Evolutionary conservation across 64 coral and sea anemone species (phyloP).

Genomic region (Montipora cactus): DNA sequence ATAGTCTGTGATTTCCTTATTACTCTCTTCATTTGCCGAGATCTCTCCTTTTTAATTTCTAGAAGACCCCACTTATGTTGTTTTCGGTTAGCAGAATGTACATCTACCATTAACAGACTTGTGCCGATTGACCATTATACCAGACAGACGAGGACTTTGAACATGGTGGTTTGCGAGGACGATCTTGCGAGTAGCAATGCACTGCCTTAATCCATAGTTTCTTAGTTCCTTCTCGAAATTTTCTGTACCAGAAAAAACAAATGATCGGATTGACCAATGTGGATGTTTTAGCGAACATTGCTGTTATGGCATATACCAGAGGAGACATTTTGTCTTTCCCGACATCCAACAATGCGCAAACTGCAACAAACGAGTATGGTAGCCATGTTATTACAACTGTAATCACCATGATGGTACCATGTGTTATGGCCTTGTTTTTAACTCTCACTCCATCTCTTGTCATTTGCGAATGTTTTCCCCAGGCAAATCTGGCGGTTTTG

Average conservation of each 20-base stretch:
- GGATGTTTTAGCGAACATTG: slow-evolving; percentile 58
- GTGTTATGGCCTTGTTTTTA: neutral
- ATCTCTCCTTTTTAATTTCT: neutral
- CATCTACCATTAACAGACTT: neutral
- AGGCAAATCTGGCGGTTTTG: neutral
- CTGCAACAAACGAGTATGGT: slow-evolving; percentile 35
- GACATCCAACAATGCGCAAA: neutral
- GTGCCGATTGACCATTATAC: neutral
- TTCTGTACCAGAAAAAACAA: slow-evolving; percentile 57
- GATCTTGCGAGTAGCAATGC: neutral
- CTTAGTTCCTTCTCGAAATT: slow-evolving; percentile 6
- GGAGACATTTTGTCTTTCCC: neutral
- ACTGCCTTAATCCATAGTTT: neutral
- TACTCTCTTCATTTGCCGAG: too few relatives aligned
- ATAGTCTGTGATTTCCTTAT: too few relatives aligned
- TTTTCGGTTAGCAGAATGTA: neutral
- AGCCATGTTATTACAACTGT: slow-evolving; percentile 30
- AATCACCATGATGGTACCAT: slow-evolving; percentile 18
- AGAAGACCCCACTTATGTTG: neutral
- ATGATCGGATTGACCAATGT: slow-evolving; percentile 45
- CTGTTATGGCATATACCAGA: neutral
- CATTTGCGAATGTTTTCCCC: neutral
- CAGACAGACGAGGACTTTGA: neutral
- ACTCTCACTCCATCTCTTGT: slow-evolving; percentile 6
- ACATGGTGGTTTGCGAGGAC: neutral